Base-by-base conservation (phyloP, 2,797 vertebrate genomes). In the Lophius americanus region DNA sequence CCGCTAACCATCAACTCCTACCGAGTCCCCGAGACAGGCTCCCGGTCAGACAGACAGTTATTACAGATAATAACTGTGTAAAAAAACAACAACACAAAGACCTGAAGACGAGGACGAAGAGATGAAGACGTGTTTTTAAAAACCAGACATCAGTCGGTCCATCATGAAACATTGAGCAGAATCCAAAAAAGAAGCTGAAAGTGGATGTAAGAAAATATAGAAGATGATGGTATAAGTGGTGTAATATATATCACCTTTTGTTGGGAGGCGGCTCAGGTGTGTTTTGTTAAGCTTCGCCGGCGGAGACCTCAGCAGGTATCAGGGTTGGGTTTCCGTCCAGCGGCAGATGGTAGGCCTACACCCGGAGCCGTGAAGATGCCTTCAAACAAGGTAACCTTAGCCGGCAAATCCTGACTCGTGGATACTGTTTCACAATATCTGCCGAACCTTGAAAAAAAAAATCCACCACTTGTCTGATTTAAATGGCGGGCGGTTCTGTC, bases 1-100 rank as follows among this genome's bases (percentile, higher is more conserved):
- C 62, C 78, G 87, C 83, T 88, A 87, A 89, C 73, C 83, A 88
- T 90, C 85, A 83, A 90, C 87, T 59, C 75, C 54, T 68, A 69
- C 83, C 65, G 55, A 76, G 78, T 33, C 47, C 12, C n/a, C 36
- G 56, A 75, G 65, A 80, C 46, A 70, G 61, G 51, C 60, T 63
- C 60, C 58, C 55, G 38, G 64, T 7, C 35, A 38, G 9, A 11
- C 3, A 51, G n/a, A 7, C 7, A 55, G 10, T 2, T 14, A 47
- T 47, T 13, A n/a, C 46, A 47, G 46, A n/a, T 47, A 47, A 47
- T 47, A 13, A 47, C 46, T 47, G 11, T 13, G 12, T n/a, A 38
- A 38, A 41, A 41, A 42, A 44, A 53, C 42, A 9, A 47, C 9
- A 33, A 39, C 33, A n/a, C 6, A 1, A 59, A 4, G 2, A 23